Conservation (phyloP, 2,797 vertebrate species). For the Coranthus polyacanthus region DNA sequence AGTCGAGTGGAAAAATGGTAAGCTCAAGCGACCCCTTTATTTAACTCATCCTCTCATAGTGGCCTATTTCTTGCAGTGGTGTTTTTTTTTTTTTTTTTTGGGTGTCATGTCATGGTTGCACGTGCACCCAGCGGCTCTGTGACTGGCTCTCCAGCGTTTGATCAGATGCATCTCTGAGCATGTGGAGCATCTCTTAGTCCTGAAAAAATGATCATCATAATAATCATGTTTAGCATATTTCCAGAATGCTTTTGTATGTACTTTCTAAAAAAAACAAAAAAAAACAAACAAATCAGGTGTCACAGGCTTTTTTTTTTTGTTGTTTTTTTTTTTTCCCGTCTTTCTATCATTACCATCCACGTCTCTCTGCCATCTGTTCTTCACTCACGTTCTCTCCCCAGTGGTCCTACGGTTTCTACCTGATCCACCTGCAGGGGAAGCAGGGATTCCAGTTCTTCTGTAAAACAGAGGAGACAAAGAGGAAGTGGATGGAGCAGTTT, state of each 20-base stretch:
- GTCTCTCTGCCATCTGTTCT: conserved; percentile 39
- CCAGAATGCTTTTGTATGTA: not conserved
- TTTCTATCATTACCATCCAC: conserved; percentile 34
- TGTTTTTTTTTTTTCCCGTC: conserved; percentile 9
- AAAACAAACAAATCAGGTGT: too few relatives aligned
- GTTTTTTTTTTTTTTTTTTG: conserved; percentile 12
- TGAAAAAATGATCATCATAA: conserved; percentile 6
- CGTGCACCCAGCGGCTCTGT: conserved; percentile 42
- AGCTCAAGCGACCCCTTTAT: conserved; percentile 82
- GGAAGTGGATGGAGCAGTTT: conserved; percentile 99
- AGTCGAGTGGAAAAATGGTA: conserved; percentile 99
- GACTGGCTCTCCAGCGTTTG: conserved; percentile 45
- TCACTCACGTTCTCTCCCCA: conserved; percentile 70
- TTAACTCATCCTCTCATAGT: conserved; percentile 68
- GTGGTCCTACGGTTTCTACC: conserved; percentile 99
- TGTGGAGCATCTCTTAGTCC: conserved; percentile 32
- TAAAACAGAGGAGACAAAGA: conserved; percentile 98
- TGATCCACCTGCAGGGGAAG: conserved; percentile 97
- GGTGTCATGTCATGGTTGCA: conserved; percentile 60
- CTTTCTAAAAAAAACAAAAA: conserved; percentile 15
- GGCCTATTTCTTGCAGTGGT: conserved; percentile 51
- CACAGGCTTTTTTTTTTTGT: conserved; percentile 21
- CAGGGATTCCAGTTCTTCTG: conserved; percentile 99
- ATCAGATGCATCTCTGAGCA: conserved; percentile 61
- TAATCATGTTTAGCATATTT: not conserved